These are phyloP conservation scores for Triplophysa bombifrons DNA, from an alignment of 2,797 vertebrate species.

Conservation along the genomic window DNA sequence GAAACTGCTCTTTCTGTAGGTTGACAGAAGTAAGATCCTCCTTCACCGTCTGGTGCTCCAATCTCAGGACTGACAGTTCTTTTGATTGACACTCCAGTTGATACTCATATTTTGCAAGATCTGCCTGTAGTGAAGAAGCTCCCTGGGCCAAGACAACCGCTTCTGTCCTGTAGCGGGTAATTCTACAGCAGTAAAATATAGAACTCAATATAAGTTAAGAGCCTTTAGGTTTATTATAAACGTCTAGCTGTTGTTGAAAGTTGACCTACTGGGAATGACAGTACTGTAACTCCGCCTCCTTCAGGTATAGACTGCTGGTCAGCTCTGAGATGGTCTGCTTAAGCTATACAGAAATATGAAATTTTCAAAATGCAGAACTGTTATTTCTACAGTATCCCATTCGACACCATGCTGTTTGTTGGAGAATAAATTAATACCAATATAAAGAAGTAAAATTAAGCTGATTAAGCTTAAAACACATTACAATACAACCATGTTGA, in stretches of 20 bases:
- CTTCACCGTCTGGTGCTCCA: conserved; percentile 63
- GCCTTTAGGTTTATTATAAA: too few relatives aligned
- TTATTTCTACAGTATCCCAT: too few relatives aligned
- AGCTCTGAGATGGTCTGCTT: conserved; percentile 74
- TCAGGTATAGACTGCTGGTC: conserved; percentile 71
- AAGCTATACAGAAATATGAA: conserved; percentile 67
- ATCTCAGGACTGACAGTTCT: conserved; percentile 63
- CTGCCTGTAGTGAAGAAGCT: conserved; percentile 61
- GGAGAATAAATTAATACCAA: too few relatives aligned
- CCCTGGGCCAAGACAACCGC: conserved; percentile 68
- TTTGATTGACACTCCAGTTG: conserved; percentile 71
- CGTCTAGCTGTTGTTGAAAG: neutral
- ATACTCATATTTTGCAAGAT: conserved; percentile 68
- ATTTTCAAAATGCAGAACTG: neutral
- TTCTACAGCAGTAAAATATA: conserved; percentile 52
- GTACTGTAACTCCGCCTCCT: conserved; percentile 78
- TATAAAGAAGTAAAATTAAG: too few relatives aligned
- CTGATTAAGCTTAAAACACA: neutral
- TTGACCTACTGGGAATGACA: conserved; percentile 76
- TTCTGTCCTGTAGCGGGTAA: conserved; percentile 71
- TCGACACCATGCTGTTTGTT: too few relatives aligned
- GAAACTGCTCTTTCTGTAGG: conserved; percentile 68
- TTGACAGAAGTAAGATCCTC: conserved; percentile 54
- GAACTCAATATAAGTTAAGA: neutral
- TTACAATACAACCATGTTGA: conserved; percentile 17